A percentile compares a stretch with the other conserved stretches of the same genome.
These are phyloP conservation scores for Brachionus asplanchnoidis DNA, from an alignment of 1,140 invertebrate species.

Conservation along the genomic window DNA sequence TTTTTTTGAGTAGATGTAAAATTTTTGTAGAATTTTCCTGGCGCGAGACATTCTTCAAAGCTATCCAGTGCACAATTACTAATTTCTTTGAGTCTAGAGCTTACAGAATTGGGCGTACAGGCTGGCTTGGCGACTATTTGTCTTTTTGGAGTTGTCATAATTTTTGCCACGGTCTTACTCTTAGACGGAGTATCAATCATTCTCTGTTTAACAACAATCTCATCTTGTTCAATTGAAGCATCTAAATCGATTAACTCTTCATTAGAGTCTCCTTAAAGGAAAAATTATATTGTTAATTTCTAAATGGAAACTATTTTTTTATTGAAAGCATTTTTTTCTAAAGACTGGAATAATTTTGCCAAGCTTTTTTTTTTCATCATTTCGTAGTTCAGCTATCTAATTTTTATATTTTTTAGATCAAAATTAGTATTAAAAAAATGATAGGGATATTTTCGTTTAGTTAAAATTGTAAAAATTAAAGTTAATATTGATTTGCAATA, in stretches of 20 bases:
- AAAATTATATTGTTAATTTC: neutral
- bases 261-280: neutral
- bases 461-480: too few relatives aligned
- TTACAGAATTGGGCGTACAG: neutral
- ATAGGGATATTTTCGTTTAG: too few relatives aligned
- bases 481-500: too few relatives aligned
- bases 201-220: neutral
- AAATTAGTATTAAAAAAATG: too few relatives aligned
- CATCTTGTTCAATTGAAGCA: neutral
- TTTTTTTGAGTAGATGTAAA: neutral
- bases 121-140: neutral
- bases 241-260: neutral
- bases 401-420: too few relatives aligned
- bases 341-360: too few relatives aligned
- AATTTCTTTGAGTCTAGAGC: neutral
- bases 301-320: too few relatives aligned
- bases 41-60: neutral
- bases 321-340: too few relatives aligned
- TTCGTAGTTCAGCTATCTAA: too few relatives aligned
- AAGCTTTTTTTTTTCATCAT: too few relatives aligned
- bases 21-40: constrained; percentile 18
- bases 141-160: neutral
- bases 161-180: neutral
- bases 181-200: neutral
- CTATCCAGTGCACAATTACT: neutral